A percentile compares a stretch with the other conserved stretches of the same genome.
These are phyloP conservation scores for Psittacula echo DNA, from an alignment of 2,797 vertebrate genomes.

Conservation along the genomic window DNA sequence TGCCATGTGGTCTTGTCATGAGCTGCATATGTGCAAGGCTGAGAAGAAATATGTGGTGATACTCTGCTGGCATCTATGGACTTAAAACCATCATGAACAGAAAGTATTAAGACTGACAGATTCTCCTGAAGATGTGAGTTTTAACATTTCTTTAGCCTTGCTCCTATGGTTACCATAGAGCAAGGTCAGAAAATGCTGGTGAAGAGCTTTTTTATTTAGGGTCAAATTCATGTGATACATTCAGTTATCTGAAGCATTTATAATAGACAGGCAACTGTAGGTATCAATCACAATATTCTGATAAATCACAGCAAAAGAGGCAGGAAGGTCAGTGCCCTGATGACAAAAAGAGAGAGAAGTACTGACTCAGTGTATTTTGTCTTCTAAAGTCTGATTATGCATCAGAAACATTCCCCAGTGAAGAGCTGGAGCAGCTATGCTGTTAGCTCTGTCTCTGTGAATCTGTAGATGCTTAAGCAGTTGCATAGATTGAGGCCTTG, in stretches of 20 bases:
- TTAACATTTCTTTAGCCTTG: neutral
- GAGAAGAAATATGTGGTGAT: neutral
- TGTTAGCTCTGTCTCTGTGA: neutral
- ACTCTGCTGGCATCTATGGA: neutral
- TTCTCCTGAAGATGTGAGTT: neutral
- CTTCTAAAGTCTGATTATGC: neutral
- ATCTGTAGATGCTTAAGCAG: neutral
- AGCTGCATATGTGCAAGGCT: neutral
- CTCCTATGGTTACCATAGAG: neutral
- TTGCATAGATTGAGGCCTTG: neutral
- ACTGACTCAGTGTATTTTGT: neutral
- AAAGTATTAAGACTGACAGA: neutral
- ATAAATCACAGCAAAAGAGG: neutral
- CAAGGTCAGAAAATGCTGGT: neutral
- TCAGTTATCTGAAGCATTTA: neutral
- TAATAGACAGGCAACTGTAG: neutral
- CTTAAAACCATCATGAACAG: neutral
- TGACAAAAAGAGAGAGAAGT: neutral
- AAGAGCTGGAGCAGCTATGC: neutral
- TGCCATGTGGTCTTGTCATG: neutral
- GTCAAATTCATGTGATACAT: neutral
- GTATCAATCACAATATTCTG: neutral
- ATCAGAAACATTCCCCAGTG: neutral
- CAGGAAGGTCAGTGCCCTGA: neutral
- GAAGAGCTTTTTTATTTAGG: neutral